Base-by-base conservation (phyloP, 2,113 vertebrate species). In the Cercocebus atys region DNA sequence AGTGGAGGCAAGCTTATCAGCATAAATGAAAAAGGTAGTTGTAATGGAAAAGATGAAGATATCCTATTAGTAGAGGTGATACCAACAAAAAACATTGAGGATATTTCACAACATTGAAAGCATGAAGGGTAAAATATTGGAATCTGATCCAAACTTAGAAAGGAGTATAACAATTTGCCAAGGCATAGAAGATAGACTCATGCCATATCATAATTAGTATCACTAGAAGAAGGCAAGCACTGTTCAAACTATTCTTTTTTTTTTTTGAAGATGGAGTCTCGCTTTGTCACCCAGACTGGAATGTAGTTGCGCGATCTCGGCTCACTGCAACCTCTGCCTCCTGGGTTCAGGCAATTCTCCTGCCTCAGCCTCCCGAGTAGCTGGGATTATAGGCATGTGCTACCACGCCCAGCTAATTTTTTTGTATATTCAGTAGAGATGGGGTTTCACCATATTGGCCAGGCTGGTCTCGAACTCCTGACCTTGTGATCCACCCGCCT, bases 101-200 rank as follows among this genome's bases (percentile, higher is more conserved):
- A 52, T 86, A 80, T 13, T 84, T 88, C 45, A 88, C 45, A 78
- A 32, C 50, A 72, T 59, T 89, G 38, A 52, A 87, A 32, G 9
- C 64, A 40, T 45, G 35, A 38, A 73, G 35, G 47, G 61, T 92
- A 52, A 89, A 88, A 47, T 83, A 38, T 20, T 95, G 59, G 68
- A 95, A 90, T 50, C 43, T 87, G n/a, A 87, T 93, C 18, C 43
- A 87, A 35, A 83, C 52, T 85, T 92, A 85, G 23, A 90, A 79
- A 85, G 40, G 43, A 87, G 2, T 90, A 23, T 86, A 47, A 92
- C 55, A 61, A 0, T 78, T 95, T 35, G 50, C 40, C 43, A 64
- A 76, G 78, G 32, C 45, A 30, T 81, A 82, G 66, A 90, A 97
- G 87, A 52, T 59, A 68, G 23, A 14, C 38, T 66, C 9, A 64